phyloP scores from a whole-genome alignment of 2,888 invertebrate species.

The Muscina levida region DNA sequence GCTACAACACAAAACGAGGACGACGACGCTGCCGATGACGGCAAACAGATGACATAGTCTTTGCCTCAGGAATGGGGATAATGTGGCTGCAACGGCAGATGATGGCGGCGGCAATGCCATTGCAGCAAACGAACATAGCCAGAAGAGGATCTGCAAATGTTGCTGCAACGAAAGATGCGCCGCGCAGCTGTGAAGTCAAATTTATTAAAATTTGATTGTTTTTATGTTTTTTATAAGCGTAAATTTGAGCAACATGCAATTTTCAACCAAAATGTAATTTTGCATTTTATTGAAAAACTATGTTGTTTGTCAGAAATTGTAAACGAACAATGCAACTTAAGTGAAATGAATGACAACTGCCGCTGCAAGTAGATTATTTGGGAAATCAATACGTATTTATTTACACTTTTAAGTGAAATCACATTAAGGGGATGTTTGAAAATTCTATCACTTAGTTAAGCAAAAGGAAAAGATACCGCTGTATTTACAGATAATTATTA shows the following conservation, averaged over 20 bases:
- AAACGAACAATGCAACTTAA: conserved; percentile 56
- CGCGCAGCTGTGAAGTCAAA: conserved; percentile 58
- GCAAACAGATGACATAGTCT: conserved; percentile 50
- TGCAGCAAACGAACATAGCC: conserved; percentile 9
- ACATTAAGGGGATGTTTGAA: too few species aligned
- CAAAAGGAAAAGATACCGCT: too few species aligned
- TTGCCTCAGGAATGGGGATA: conserved; percentile 53
- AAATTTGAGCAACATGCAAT: conserved; percentile 61
- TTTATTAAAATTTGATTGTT: conserved; percentile 64
- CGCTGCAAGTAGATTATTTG: too few species aligned
- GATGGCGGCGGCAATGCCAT: conserved; percentile 42
- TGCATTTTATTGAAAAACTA: conserved; percentile 64
- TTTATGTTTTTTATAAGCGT: conserved; percentile 63
- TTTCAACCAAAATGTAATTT: conserved; percentile 61
- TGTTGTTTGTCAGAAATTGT: conserved; percentile 64
- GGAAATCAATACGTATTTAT: too few species aligned
- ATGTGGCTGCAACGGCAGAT: conserved; percentile 40
- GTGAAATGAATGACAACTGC: conserved; percentile 46
- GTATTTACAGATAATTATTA: too few species aligned
- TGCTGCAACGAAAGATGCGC: conserved; percentile 14
- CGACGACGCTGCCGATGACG: conserved; percentile 40
- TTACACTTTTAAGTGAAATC: too few species aligned
- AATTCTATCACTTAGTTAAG: too few species aligned
- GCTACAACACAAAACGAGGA: conserved; percentile 30
- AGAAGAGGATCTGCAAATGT: conserved; percentile 2